Evolutionary conservation across 2,113 vertebrate species (phyloP).

Genomic region (Lichenostomus cassidix): DNA sequence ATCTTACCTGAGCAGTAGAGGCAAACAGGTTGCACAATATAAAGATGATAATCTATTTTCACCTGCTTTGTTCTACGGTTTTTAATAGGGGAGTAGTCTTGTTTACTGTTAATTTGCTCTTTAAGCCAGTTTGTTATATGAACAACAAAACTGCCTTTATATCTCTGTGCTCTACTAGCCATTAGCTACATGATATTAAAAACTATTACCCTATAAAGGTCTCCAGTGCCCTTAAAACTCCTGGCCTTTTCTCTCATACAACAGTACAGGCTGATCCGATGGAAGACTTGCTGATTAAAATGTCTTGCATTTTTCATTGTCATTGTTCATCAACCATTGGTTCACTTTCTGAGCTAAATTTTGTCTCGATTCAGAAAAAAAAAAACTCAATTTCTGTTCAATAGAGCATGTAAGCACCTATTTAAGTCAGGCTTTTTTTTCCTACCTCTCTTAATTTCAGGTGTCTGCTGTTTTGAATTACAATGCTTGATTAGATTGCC

Average conservation of each 20-base stretch:
- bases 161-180: background rate
- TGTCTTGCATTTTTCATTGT: conserved; percentile 49
- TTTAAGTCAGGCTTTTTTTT: background rate
- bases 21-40: background rate
- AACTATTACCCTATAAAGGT: conserved; percentile 13
- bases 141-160: background rate
- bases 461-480: background rate
- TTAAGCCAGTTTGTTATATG: background rate
- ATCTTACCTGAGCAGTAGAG: background rate
- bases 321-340: conserved; percentile 16
- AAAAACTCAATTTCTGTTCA: background rate
- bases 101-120: background rate
- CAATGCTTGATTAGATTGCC: background rate
- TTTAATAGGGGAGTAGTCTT: background rate
- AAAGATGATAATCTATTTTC: background rate
- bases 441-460: background rate
- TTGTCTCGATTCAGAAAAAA: background rate
- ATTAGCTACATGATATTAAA: background rate
- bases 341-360: conserved; percentile 14
- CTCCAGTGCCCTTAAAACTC: conserved; percentile 29
- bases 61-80: background rate
- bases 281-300: conserved; percentile 17
- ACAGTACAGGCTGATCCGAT: background rate
- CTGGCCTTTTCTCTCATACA: conserved; percentile 20
- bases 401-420: background rate